A percentile compares a stretch with the other conserved stretches of the same genome.
phyloP scores from a whole-genome alignment of 1,140 invertebrate genomes.

The Drosophila kepulauana region DNA sequence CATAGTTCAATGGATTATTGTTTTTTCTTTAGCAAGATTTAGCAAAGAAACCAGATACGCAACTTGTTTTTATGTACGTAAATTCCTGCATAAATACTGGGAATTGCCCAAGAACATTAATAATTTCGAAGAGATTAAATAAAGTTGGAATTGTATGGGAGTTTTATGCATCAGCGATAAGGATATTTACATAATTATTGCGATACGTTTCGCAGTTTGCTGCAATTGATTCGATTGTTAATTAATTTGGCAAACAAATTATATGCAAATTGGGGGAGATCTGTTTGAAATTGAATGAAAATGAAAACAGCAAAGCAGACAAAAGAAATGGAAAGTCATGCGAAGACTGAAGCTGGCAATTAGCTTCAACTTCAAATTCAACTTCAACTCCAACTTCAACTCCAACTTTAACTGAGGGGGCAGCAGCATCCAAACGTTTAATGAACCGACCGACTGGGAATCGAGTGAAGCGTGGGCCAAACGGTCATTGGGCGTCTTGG shows the following conservation, averaged over 20 bases:
- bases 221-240: constrained; percentile 20
- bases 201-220: not conserved
- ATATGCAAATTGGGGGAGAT: constrained; percentile 37
- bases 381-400: not conserved
- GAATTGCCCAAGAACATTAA: not conserved
- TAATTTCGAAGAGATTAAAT: not conserved
- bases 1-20: no score
- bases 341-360: constrained; percentile 40
- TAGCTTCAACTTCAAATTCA: constrained; percentile 10
- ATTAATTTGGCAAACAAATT: constrained; percentile 49
- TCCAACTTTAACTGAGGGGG: not conserved
- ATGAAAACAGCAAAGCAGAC: constrained; percentile 13
- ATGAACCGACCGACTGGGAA: constrained; percentile 40
- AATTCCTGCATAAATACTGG: not conserved
- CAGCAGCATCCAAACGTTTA: constrained; percentile 19
- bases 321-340: constrained; percentile 42
- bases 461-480: constrained; percentile 14
- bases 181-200: not conserved
- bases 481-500: constrained; percentile 14
- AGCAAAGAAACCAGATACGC: not conserved
- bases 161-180: not conserved
- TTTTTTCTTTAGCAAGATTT: not conserved
- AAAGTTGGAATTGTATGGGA: not conserved
- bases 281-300: constrained; percentile 14
- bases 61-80: not conserved